These are phyloP conservation scores for Pao palembangensis DNA, from an alignment of 2,113 vertebrate species.

Conservation along the genomic window DNA sequence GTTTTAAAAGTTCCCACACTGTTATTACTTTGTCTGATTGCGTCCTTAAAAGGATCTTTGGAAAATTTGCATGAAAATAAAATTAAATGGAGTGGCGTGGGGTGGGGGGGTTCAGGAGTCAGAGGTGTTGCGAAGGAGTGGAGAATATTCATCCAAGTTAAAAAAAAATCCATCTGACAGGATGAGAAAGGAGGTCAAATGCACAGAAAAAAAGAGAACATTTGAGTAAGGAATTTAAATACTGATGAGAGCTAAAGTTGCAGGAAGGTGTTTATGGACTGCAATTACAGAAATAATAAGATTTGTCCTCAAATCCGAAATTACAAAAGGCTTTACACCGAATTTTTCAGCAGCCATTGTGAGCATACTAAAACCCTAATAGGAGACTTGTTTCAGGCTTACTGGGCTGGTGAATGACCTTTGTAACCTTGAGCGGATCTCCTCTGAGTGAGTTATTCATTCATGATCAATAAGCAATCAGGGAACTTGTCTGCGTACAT, in stretches of 20 bases:
- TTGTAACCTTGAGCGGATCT: slow-evolving; percentile 54
- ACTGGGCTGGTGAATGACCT: slow-evolving; percentile 45
- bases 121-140: no score
- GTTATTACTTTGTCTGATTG: no score
- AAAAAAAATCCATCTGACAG: no score
- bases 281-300: neutral
- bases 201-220: neutral
- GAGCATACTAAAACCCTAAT: slow-evolving; percentile 19
- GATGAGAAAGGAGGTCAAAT: neutral
- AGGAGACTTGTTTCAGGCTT: slow-evolving; percentile 17
- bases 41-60: neutral
- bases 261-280: neutral
- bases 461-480: slow-evolving; percentile 77
- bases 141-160: no score
- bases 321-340: neutral
- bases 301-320: neutral
- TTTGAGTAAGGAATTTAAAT: neutral
- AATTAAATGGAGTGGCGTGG: no score
- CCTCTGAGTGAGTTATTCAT: slow-evolving; percentile 44
- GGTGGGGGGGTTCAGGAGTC: no score
- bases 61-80: neutral
- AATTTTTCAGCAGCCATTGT: neutral
- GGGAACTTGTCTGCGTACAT: slow-evolving; percentile 53
- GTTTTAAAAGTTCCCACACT: neutral
- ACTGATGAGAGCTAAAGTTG: neutral